Percentiles rank a stretch among this genome's conserved stretches.
phyloP scores from a whole-genome alignment of 2,797 vertebrate species.

The Merluccius polli region DNA sequence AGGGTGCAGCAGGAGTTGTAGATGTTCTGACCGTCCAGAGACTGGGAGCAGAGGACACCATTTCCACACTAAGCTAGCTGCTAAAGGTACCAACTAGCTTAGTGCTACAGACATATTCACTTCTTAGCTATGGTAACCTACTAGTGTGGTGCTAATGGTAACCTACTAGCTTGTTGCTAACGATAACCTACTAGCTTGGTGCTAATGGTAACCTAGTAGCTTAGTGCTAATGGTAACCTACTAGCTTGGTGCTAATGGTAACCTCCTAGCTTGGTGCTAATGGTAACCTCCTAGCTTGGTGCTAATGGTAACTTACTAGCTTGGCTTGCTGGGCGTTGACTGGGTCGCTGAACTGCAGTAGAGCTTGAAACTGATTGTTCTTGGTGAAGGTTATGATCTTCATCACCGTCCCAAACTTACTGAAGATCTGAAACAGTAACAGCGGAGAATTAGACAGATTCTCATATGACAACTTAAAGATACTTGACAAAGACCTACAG shows the following conservation, averaged over 20 bases:
- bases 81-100: neutral
- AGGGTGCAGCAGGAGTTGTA: slow-evolving; percentile 98
- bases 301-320: slow-evolving; percentile 76
- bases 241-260: neutral
- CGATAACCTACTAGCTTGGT: neutral
- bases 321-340: slow-evolving; percentile 97
- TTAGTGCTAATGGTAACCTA: neutral
- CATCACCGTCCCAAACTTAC: slow-evolving; percentile 97
- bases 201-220: neutral
- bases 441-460: neutral
- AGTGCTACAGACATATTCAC: neutral
- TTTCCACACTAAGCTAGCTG: neutral
- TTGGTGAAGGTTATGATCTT: slow-evolving; percentile 99
- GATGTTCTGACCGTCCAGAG: slow-evolving; percentile 97
- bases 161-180: neutral
- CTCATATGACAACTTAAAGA: neutral
- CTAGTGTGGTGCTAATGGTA: neutral
- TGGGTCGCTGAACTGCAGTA: slow-evolving; percentile 95
- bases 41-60: slow-evolving; percentile 63
- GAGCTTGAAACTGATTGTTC: slow-evolving; percentile 99
- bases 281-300: neutral
- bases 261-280: neutral
- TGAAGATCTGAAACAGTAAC: slow-evolving; percentile 84
- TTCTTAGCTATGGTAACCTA: neutral
- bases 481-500: neutral